phyloP scores from a whole-genome alignment of 2,113 vertebrate species.

The Accipiter virgatus region DNA sequence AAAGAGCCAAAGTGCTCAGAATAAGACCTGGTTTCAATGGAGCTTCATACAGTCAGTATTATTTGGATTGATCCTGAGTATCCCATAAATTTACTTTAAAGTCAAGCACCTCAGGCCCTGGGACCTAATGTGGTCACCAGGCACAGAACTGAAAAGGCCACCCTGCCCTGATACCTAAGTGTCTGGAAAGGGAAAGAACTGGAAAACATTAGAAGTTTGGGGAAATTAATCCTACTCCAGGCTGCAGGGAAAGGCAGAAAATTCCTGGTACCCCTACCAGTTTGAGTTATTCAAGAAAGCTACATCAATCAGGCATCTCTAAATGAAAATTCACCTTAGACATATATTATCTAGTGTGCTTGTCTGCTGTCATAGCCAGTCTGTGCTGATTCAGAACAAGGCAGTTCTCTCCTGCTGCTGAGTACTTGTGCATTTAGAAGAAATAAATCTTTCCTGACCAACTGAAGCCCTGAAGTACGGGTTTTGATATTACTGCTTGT shows the following conservation, averaged over 20 bases:
- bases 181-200: background rate
- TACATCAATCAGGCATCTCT: background rate
- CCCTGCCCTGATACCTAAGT: background rate
- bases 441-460: slow-evolving; percentile 18
- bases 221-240: background rate
- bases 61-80: background rate
- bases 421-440: background rate
- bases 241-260: background rate
- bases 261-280: background rate
- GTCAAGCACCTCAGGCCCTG: background rate
- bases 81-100: background rate
- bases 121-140: background rate
- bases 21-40: background rate
- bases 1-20: background rate
- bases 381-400: background rate
- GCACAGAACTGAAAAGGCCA: background rate
- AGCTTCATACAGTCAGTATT: background rate
- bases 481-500: background rate
- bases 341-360: background rate
- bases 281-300: background rate
- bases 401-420: background rate
- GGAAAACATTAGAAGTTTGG: background rate
- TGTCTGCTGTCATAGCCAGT: background rate
- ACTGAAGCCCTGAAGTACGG: background rate
- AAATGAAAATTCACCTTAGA: slow-evolving; percentile 14